Percentiles rank a stretch among this genome's conserved stretches.
phyloP scores from a whole-genome alignment of 2,113 vertebrate species.

The Phalacrocorax carbo region DNA sequence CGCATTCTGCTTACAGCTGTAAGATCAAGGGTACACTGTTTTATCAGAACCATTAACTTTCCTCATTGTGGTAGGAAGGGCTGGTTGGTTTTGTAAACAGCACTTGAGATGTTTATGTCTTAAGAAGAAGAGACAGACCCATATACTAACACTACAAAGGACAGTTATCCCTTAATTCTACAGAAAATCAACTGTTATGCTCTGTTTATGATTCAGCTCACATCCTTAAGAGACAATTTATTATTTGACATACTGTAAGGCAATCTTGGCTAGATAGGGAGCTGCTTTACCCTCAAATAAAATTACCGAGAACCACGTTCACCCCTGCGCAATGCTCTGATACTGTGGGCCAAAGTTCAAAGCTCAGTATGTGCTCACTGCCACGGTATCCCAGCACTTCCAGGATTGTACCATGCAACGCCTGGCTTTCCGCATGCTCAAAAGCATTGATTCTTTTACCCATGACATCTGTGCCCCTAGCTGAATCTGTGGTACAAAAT shows the following conservation, averaged over 20 bases:
- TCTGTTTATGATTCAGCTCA: neutral
- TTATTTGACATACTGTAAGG: neutral
- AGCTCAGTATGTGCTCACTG: neutral
- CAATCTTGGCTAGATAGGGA: neutral
- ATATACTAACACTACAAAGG: neutral
- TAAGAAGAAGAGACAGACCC: neutral
- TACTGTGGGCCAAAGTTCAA: neutral
- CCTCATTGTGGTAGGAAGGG: conserved; percentile 3
- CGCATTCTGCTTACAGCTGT: conserved; percentile 17
- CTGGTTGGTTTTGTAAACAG: neutral
- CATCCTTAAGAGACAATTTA: neutral
- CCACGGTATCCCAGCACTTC: neutral
- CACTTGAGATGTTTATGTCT: conserved; percentile 20
- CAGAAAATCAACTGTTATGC: neutral
- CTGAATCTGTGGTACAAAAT: neutral
- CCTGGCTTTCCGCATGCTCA: neutral
- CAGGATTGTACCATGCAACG: neutral
- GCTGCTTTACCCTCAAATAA: neutral
- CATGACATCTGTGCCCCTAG: neutral
- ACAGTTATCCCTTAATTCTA: conserved; percentile 1
- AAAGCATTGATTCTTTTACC: neutral
- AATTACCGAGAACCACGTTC: neutral
- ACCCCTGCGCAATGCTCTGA: neutral
- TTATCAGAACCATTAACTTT: conserved; percentile 50
- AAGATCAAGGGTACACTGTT: conserved; percentile 19